Conservation (phyloP, 2,113 vertebrate species). For the Osmerus mordax region DNA sequence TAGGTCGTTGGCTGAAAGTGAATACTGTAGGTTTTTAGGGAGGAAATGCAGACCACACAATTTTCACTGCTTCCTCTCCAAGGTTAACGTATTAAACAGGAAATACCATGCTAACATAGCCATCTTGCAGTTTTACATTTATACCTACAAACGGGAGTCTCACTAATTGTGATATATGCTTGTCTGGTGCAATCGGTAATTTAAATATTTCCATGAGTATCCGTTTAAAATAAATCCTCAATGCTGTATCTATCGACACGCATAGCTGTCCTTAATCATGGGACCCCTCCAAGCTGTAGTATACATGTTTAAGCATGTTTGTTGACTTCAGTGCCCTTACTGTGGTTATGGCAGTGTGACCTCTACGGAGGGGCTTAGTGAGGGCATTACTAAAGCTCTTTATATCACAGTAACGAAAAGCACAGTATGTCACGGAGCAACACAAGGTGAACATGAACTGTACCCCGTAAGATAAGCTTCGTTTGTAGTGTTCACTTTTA, state of each 20-base stretch:
- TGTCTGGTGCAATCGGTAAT: no score
- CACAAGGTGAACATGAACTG: not conserved
- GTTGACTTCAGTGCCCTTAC: not conserved
- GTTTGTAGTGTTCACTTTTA: no score
- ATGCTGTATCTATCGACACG: no score
- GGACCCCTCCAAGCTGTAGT: no score
- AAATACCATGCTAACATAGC: not conserved
- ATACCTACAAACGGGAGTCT: no score
- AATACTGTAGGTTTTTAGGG: slow-evolving; percentile 20
- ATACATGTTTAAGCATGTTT: no score
- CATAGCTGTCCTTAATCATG: no score
- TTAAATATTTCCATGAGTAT: no score
- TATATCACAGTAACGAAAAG: slow-evolving; percentile 22
- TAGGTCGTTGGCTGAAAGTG: slow-evolving; percentile 13
- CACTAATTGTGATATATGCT: no score
- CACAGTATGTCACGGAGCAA: not conserved
- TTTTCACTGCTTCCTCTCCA: slow-evolving; percentile 49
- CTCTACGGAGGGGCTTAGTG: slow-evolving; percentile 1
- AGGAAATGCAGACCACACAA: slow-evolving; percentile 59
- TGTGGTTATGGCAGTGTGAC: not conserved
- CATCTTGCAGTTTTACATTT: no score
- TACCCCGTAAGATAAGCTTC: not conserved
- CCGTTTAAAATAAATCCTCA: no score
- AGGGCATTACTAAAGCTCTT: slow-evolving; percentile 16
- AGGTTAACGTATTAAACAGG: not conserved